These are phyloP conservation scores for Aphrophora alni DNA, from an alignment of 2,888 invertebrate species.

Conservation along the genomic window DNA sequence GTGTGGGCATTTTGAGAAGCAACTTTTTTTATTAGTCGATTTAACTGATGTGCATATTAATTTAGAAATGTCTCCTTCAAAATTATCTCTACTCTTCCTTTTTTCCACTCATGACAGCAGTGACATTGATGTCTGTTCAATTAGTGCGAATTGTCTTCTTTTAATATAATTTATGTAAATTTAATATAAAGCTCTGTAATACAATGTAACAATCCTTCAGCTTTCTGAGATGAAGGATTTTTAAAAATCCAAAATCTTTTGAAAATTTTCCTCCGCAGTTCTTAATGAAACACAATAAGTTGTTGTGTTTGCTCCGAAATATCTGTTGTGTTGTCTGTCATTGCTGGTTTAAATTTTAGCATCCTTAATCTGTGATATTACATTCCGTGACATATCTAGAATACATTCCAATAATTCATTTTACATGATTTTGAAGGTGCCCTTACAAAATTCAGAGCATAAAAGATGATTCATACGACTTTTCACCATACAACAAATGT, in stretches of 20 bases:
- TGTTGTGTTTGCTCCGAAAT: background rate
- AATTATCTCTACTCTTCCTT: too few species aligned
- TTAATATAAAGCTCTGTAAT: background rate
- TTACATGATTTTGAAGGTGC: too few species aligned
- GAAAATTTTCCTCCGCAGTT: background rate
- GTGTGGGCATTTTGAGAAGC: background rate
- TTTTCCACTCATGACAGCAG: too few species aligned
- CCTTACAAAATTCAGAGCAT: too few species aligned
- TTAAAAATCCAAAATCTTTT: background rate
- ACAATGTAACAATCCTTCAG: background rate
- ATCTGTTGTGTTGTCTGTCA: background rate
- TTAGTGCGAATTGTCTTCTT: background rate
- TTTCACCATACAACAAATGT: too few species aligned
- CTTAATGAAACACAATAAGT: background rate
- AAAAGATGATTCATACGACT: too few species aligned
- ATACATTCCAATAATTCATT: too few species aligned
- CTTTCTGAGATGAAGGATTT: background rate
- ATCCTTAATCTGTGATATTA: too few species aligned
- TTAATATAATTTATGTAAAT: too few species aligned
- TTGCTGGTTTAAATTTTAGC: background rate
- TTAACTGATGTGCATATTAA: background rate
- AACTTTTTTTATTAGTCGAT: background rate
- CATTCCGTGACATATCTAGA: too few species aligned
- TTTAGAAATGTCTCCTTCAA: too few species aligned
- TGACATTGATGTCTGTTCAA: background rate